These are phyloP conservation scores for Meandrina meandrites DNA, from an alignment of 92 coral and sea anemone species.

Conservation along the genomic window DNA sequence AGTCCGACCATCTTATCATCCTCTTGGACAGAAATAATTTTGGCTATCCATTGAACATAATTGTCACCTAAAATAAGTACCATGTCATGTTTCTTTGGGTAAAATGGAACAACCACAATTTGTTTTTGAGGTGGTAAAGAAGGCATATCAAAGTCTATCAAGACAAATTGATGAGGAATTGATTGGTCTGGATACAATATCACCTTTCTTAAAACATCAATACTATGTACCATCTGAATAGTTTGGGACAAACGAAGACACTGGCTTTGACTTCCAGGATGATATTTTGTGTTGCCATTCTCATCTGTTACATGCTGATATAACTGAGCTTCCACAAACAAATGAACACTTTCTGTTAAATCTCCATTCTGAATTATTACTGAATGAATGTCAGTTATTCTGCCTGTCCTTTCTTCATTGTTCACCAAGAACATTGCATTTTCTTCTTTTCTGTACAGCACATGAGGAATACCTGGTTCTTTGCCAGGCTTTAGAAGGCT, in stretches of 20 bases:
- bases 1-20: slow-evolving; percentile 66
- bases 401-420: slow-evolving; percentile 34
- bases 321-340: slow-evolving; percentile 46
- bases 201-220: slow-evolving; percentile 61
- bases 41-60: slow-evolving; percentile 63
- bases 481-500: slow-evolving; percentile 36
- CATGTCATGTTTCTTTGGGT: slow-evolving; percentile 66
- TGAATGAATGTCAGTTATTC: slow-evolving; percentile 40
- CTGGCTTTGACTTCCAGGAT: slow-evolving; percentile 60
- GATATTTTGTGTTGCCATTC: slow-evolving; percentile 45
- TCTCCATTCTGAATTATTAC: slow-evolving; percentile 32
- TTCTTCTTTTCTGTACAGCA: slow-evolving; percentile 33
- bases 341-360: slow-evolving; percentile 30
- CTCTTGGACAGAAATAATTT: slow-evolving; percentile 54
- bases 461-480: slow-evolving; percentile 28
- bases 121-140: slow-evolving; percentile 63
- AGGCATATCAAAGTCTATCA: slow-evolving; percentile 67
- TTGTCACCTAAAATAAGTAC: slow-evolving; percentile 59
- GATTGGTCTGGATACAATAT: slow-evolving; percentile 58
- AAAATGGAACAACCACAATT: slow-evolving; percentile 62
- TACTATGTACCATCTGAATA: slow-evolving; percentile 54
- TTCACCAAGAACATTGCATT: slow-evolving; percentile 22
- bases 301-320: slow-evolving; percentile 46
- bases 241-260: slow-evolving; percentile 53
- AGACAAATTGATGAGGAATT: slow-evolving; percentile 43